phyloP scores from a whole-genome alignment of 2,797 vertebrate genomes.

The Brachyrhaphis roseni region DNA sequence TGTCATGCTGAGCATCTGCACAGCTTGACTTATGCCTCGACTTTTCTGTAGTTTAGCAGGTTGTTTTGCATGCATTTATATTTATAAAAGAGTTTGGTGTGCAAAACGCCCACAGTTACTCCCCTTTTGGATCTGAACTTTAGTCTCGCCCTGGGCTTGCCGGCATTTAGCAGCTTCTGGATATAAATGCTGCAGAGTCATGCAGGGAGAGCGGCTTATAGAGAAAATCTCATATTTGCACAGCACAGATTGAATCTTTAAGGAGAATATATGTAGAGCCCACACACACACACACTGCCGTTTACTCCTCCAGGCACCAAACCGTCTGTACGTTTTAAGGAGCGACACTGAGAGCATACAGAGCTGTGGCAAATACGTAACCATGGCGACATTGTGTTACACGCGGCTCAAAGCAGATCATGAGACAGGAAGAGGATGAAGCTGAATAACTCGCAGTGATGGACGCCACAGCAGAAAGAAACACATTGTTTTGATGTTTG shows the following conservation, averaged over 20 bases:
- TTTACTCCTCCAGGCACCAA: slow-evolving; percentile 24
- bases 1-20: slow-evolving; percentile 2
- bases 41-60: slow-evolving; percentile 20
- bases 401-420: slow-evolving; percentile 36
- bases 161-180: slow-evolving; percentile 41
- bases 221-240: slow-evolving; percentile 55
- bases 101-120: slow-evolving; percentile 37
- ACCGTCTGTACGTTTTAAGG: slow-evolving; percentile 29
- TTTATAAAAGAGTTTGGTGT: slow-evolving; percentile 22
- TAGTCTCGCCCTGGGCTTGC: slow-evolving; percentile 40
- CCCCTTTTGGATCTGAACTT: slow-evolving; percentile 36
- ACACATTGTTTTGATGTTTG: slow-evolving; percentile 32
- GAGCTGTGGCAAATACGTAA: slow-evolving; percentile 26
- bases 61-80: slow-evolving; percentile 37
- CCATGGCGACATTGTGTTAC: slow-evolving; percentile 48
- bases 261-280: slow-evolving; percentile 25
- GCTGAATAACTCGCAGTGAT: slow-evolving; percentile 10
- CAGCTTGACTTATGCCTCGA: not conserved
- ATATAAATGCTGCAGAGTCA: slow-evolving; percentile 41
- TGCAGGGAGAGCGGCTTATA: slow-evolving; percentile 24
- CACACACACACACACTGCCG: slow-evolving; percentile 12
- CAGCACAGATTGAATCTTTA: slow-evolving; percentile 32
- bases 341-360: slow-evolving; percentile 11
- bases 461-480: slow-evolving; percentile 4
- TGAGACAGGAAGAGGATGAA: slow-evolving; percentile 20